Evolutionary conservation across 2,113 vertebrate species (phyloP), one percentile per base, ranked within the genome.

Genomic region (Campylomormyrus tamandua): DNA sequence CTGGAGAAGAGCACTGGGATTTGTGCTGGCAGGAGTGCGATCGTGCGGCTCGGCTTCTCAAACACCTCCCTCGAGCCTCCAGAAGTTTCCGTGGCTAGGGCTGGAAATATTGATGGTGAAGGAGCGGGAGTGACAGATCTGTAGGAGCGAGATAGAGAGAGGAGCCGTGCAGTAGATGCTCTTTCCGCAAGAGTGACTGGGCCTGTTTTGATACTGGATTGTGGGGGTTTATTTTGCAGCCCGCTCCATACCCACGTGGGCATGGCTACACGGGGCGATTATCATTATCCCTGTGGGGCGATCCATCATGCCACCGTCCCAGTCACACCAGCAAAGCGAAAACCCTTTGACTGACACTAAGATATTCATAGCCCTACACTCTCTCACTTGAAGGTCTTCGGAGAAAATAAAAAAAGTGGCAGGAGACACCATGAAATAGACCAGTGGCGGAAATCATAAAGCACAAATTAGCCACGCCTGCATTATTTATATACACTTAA

Each of bases 211-310:
- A 88, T 88, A 84, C 35, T 58, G 48, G 21, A 83, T 56, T 83
- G 66, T 66, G 19, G 31, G 27, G 88, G 90, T 87, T 90, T 92
- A 92, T 92, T 92, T 90, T 89, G 39, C 19, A 42, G 89, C 49
- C 24, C 27, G 56, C 27, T 80, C 77, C 13, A 4, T 77, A 56
- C 42, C 56, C 62, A 70, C 53, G 11, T 50, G 53, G 35, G 52
- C 53, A 19, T 35, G 17, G 70, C 66, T 86, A 80, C 84, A 83
- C 31, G 1, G 62, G 27, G 49, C 49, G 58, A 49, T 89, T 91
- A 90, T 90, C 53, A 48, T 83, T 74, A 87, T 91, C 90, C 89
- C 85, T 66, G 56, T 21, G 85, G 52, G 10, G 42, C 90, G 66
- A 91, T 90, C 89, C 77, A 90, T 92, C 90, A 89, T 50, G 88